Evolutionary conservation across 92 coral and sea anemone genomes (phyloP), one percentile per base, ranked within the genome.

Genomic region (Actinostola sp.): DNA sequence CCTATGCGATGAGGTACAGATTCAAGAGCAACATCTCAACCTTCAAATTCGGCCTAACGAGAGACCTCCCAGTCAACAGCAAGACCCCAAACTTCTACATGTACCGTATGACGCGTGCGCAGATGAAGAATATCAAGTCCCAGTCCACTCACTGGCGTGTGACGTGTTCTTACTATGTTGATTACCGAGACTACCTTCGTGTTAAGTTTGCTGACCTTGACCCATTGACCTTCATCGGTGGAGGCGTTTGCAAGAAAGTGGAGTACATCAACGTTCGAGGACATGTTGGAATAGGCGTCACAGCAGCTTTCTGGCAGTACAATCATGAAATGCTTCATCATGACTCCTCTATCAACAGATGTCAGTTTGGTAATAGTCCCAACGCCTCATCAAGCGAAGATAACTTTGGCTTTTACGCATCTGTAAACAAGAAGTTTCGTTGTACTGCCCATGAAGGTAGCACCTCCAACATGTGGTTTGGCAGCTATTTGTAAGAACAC

Each of bases 81-180:
- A 57, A 57, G 38, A 26, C 17, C 63, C 63, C 63, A 5, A 57
- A 57, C 63, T 57, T 7, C 34, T 8, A 57, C 63, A 57, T 57
- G 63, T 57, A 57, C 63, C 63, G 63, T 57, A 57, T 57, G 63
- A 57, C 35, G 19, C 63, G 9, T 26, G 63, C 13, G 12, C 63
- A 57, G 63, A 57, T 57, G 63, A 26, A 16, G 17, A 23, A 23
- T n/a, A 57, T 57, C 20, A 26, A 57, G 23, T 23, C 32, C 63
- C 63, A 57, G 16, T 57, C 63, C 32, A 57, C 63, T n/a, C 63
- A 57, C 38, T 57, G 63, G 63, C 63, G 63, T 1, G 63, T 57
- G 4, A 57, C 63, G n/a, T 57, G 63, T n/a, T 20, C 9, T 57
- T 0, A 16, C 12, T 13, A 16, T 1, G 34, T 57, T 14, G 63